A percentile compares a stretch with the other conserved stretches of the same genome.
These are phyloP conservation scores for Eulemur mongoz DNA, from an alignment of 2,797 vertebrate species.

Conservation along the genomic window DNA sequence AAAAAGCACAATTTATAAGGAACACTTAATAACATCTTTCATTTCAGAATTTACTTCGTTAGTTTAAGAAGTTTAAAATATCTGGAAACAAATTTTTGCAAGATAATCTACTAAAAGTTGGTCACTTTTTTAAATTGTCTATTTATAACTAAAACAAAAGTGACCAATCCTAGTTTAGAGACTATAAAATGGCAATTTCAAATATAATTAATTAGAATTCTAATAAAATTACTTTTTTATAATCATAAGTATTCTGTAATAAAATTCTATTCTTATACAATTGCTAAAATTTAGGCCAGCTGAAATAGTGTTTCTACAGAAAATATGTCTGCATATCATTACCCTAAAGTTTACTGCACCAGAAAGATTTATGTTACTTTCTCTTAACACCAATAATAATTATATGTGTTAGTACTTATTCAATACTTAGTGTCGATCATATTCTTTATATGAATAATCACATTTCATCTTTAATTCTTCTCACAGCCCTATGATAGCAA, in stretches of 20 bases:
- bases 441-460: neutral
- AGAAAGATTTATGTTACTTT: neutral
- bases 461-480: neutral
- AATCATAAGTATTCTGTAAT: neutral
- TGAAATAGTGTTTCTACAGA: slow-evolving; percentile 15
- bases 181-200: neutral
- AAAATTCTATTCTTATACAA: neutral
- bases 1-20: neutral
- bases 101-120: neutral
- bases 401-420: neutral
- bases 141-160: slow-evolving; percentile 16
- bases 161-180: neutral
- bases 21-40: neutral
- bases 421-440: neutral
- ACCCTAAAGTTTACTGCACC: neutral
- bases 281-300: neutral
- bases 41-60: neutral
- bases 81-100: neutral
- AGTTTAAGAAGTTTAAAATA: neutral
- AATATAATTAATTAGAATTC: neutral
- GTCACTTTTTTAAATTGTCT: neutral
- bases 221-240: slow-evolving; percentile 6
- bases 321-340: neutral
- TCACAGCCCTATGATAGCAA: neutral
- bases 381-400: neutral